Evolutionary conservation across 2,797 vertebrate genomes (phyloP).

Genomic region (Philypnodon macrostomus): DNA sequence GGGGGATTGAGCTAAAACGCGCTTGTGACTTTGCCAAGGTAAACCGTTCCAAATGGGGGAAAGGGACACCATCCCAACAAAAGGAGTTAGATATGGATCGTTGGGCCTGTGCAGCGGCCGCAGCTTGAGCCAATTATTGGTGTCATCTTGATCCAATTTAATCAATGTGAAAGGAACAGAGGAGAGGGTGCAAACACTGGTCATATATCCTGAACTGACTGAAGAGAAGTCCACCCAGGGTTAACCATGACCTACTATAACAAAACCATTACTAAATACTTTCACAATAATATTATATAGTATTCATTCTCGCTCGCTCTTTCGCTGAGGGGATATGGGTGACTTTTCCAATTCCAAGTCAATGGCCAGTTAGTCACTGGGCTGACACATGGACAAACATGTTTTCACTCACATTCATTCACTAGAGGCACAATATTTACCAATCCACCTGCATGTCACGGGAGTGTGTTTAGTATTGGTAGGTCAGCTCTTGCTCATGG

Average conservation of each 20-base stretch:
- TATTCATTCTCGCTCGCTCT: too few species aligned
- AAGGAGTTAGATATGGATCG: constrained; percentile 93
- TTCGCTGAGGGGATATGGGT: too few species aligned
- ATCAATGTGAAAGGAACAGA: constrained; percentile 89
- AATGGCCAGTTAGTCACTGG: too few species aligned
- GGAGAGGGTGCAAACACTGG: constrained; percentile 91
- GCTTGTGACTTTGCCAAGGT: constrained; percentile 95
- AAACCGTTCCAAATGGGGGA: constrained; percentile 95
- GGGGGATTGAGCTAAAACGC: constrained; percentile 88
- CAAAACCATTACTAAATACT: neutral
- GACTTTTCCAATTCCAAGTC: too few species aligned
- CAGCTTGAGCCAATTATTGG: constrained; percentile 99
- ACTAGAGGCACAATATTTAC: too few species aligned
- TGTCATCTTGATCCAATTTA: constrained; percentile 99
- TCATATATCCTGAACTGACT: constrained; percentile 89
- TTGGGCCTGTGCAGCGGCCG: constrained; percentile 84
- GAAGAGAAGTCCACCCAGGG: constrained; percentile 49
- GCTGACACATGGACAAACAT: too few species aligned
- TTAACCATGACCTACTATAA: constrained; percentile 5
- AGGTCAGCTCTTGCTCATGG: too few species aligned
- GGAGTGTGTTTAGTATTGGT: too few species aligned
- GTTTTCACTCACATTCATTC: too few species aligned
- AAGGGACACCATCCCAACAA: constrained; percentile 88
- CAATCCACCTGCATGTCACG: too few species aligned
- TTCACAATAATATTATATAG: too few species aligned